Conservation (phyloP, 2,888 invertebrate genomes). For the Exephanes ischioxanthus region DNA sequence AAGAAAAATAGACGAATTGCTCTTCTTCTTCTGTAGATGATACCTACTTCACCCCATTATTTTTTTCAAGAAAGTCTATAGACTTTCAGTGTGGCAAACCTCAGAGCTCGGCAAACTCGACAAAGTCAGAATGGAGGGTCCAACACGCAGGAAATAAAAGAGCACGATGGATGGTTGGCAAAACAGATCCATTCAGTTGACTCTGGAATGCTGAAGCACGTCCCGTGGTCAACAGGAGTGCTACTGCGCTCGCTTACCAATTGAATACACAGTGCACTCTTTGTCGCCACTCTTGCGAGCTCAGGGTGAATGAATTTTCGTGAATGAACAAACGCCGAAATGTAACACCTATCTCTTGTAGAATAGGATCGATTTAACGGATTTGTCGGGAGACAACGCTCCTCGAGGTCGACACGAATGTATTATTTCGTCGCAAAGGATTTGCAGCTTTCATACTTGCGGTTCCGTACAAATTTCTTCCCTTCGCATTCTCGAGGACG, state of each 20-base stretch:
- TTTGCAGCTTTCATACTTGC: constrained; percentile 20
- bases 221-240: constrained; percentile 41
- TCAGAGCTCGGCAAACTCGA: constrained; percentile 38
- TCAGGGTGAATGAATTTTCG: constrained; percentile 44
- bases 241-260: constrained; percentile 7
- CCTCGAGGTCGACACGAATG: constrained; percentile 22
- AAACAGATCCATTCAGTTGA: constrained; percentile 72
- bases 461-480: neutral
- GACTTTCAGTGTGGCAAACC: constrained; percentile 49
- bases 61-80: constrained; percentile 1
- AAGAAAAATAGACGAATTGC: constrained; percentile 44
- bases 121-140: constrained; percentile 72
- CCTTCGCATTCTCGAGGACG: constrained; percentile 12
- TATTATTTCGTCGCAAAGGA: constrained; percentile 23
- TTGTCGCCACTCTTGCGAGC: constrained; percentile 52
- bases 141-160: constrained; percentile 70
- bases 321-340: constrained; percentile 44
- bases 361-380: constrained; percentile 62
- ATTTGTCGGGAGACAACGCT: constrained; percentile 51
- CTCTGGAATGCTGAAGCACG: constrained; percentile 29
- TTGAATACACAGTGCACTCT: constrained; percentile 26
- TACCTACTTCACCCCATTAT: constrained; percentile 33
- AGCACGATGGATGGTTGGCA: constrained; percentile 65
- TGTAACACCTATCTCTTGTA: constrained; percentile 7
- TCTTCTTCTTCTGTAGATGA: constrained; percentile 26